phyloP scores from a whole-genome alignment of 1,140 invertebrate species.

The Aethina tumida region DNA sequence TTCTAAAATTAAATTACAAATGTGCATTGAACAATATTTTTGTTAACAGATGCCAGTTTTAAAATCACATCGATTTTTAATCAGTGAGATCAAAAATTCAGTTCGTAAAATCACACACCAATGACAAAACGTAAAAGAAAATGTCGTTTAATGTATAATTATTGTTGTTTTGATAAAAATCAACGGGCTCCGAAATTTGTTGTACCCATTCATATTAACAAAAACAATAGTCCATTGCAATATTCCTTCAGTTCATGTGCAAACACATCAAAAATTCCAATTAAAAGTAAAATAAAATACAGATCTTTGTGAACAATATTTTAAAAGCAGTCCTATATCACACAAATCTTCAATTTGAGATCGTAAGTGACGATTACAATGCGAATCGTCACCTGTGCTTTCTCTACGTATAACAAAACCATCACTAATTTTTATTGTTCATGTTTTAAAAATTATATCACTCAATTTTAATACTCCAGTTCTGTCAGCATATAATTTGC shows the following conservation, averaged over 20 bases:
- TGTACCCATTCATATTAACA: too few species aligned
- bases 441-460: constrained; percentile 25
- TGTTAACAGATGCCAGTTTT: too few species aligned
- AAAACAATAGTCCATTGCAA: not conserved
- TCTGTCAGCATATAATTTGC: constrained; percentile 18
- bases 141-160: too few species aligned
- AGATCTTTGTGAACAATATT: constrained; percentile 36
- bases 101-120: too few species aligned
- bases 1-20: too few species aligned
- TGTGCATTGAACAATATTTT: too few species aligned
- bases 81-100: too few species aligned
- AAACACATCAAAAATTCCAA: constrained; percentile 25
- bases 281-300: constrained; percentile 29
- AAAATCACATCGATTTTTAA: too few species aligned
- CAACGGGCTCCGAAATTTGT: too few species aligned
- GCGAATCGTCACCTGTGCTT: constrained; percentile 8
- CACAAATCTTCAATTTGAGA: constrained; percentile 28
- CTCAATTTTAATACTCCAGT: constrained; percentile 33
- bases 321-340: constrained; percentile 38
- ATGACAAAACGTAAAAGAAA: too few species aligned
- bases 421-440: constrained; percentile 26
- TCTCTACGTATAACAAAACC: constrained; percentile 27
- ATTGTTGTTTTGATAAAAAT: too few species aligned
- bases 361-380: constrained; percentile 16
- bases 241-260: constrained; percentile 24